Evolutionary conservation across 2,797 vertebrate species (phyloP), one percentile per base, ranked within the genome.

Genomic region (Amblyopsis hoosieri): DNA sequence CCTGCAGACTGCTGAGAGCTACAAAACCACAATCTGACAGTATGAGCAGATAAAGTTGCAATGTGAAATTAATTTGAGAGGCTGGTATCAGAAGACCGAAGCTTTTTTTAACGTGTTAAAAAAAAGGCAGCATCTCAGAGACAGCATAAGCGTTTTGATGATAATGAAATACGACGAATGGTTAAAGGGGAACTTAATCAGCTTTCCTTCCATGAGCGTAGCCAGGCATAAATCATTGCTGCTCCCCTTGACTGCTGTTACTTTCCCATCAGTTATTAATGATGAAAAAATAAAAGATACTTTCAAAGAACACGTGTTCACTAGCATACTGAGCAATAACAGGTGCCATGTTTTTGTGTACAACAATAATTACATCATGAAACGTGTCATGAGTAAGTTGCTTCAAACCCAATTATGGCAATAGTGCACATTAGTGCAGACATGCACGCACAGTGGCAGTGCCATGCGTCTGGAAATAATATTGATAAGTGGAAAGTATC

Each of bases 101-200:
- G 75, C 51, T 62, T 61, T 62, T 61, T 90, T 88, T 87, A 61
- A 76, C 80, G 85, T 69, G 85, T 84, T 85, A 60, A 80, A 74
- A 85, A 74, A 60, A 48, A 53, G 74, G 84, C 86, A 29, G 23
- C 23, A 0, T 29, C 84, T 82, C 57, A 63, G 80, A 79, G 69
- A 42, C 37, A 42, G 47, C 13, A 15, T 8, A 52, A 11, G 50
- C 14, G 9, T 19, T 89, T 85, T 90, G 87, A 87, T 87, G 88
- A 89, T 90, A 85, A 83, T 74, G 56, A 60, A 85, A 83, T 23
- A 33, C 5, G 8, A 48, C 10, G 57, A 45, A 17, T 7, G 50
- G 50, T 37, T 60, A 23, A 45, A 42, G 42, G 23, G 31, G 49
- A 72, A 68, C 81, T 82, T 74, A 82, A 76, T 80, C 70, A 79